Evolutionary conservation across 2,797 vertebrate genomes (phyloP).

Genomic region (Labeo calbasu): DNA sequence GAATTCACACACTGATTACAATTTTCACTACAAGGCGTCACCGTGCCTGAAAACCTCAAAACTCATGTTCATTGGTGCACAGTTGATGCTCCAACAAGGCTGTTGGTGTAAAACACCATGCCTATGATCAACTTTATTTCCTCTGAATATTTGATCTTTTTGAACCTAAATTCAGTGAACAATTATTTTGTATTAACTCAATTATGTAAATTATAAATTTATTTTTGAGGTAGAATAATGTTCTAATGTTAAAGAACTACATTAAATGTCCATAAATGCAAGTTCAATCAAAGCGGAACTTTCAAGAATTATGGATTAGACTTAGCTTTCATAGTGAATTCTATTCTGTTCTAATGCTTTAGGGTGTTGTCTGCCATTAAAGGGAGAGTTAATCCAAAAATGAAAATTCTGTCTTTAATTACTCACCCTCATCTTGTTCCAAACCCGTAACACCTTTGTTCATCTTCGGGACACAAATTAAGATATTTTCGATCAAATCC

Average conservation of each 20-base stretch:
- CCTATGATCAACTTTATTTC: not conserved
- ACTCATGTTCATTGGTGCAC: constrained; percentile 31
- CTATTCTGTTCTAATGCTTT: not conserved
- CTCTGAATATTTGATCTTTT: not conserved
- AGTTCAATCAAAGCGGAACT: not conserved
- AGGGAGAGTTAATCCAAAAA: no score
- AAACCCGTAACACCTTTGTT: no score
- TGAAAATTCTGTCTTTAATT: no score
- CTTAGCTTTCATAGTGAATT: not conserved
- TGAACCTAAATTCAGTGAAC: not conserved
- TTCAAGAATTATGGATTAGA: not conserved
- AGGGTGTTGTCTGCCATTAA: not conserved
- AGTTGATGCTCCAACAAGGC: constrained; percentile 47
- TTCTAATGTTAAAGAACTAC: not conserved
- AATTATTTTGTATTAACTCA: not conserved
- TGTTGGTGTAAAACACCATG: constrained; percentile 5
- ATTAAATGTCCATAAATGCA: not conserved
- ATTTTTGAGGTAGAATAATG: not conserved
- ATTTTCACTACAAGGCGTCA: constrained; percentile 70
- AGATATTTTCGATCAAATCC: no score
- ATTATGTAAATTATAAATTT: not conserved
- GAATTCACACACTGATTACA: constrained; percentile 64
- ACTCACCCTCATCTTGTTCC: no score
- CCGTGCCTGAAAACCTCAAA: constrained; percentile 54
- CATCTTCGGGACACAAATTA: no score